Base-by-base conservation (phyloP, 2,888 invertebrate genomes). In the Tribolium freemani region DNA sequence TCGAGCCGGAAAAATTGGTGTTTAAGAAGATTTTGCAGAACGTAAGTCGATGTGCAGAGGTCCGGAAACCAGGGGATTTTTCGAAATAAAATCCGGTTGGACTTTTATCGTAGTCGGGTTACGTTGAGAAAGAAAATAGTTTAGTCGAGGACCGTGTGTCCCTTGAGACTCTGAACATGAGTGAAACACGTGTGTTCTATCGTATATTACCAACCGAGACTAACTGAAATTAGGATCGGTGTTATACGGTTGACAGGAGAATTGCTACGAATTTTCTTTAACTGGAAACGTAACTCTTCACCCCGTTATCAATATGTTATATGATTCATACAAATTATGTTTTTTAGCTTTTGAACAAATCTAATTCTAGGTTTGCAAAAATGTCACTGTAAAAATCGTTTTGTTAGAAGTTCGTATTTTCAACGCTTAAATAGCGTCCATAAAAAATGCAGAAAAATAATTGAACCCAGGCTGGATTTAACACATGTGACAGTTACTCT, bases 51-150 rank as follows among this genome's bases (percentile, higher is more conserved):
- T 13, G 51, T 51, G 51, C 51, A 51, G 8, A 20, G 51, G 51
- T 9, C 51, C 20, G 51, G 51, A 51, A 51, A 51, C 51, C 3
- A 8, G 16, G 51, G 51, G 51, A 51, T 51, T 51, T 51, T 51
- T 51, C 51, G 51, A 51, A 51, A 51, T 51, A 51, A 51, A 51
- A 51, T 51, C 51, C 51, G 51, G 51, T 51, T 51, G 16, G 51
- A 21, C 51, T 51, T 51, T 51, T 51, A 51, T 51, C 51, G 51
- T 51, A 51, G 51, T 51, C 13, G 20, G 51, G 51, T 51, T 51
- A 51, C 16, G 20, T 20, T 51, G 51, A 51, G 20, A 48, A 48
- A 51, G 51, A 51, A 51, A 20, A 20, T 51, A 51, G 51, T 51
- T 51, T 51, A 51, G 20, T 16, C 51, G 51, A 20, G 9, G 51